Percentiles rank a stretch among this genome's conserved stretches.
These are phyloP conservation scores for Drosophila leontia DNA, from an alignment of 1,140 invertebrate species.

Conservation along the genomic window DNA sequence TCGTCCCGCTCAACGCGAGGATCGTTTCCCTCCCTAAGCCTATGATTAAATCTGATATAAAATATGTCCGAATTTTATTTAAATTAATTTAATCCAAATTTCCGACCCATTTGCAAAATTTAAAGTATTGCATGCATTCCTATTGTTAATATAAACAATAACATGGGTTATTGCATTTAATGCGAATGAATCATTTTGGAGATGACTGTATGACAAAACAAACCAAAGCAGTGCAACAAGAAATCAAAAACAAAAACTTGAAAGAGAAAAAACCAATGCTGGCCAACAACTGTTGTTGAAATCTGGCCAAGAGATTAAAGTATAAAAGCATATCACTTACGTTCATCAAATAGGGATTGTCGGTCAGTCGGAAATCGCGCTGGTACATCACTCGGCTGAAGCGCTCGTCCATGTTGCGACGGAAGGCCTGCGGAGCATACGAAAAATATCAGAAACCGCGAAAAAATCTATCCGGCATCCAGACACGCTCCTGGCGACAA, in stretches of 20 bases:
- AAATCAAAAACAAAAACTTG: conserved; percentile 6
- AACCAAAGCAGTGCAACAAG: not conserved
- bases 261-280: conserved; percentile 4
- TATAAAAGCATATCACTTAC: conserved; percentile 81
- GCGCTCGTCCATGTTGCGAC: conserved; percentile 85
- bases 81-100: not conserved
- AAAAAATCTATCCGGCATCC: conserved; percentile 7
- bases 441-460: conserved; percentile 34
- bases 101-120: not conserved
- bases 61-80: not conserved
- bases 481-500: conserved; percentile 3
- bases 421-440: conserved; percentile 84
- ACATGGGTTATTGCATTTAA: not conserved
- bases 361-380: conserved; percentile 86
- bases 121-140: too few species aligned
- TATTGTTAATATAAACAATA: not conserved
- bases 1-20: not conserved
- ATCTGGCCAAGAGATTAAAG: conserved; percentile 5
- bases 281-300: not conserved
- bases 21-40: not conserved
- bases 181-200: conserved; percentile 5
- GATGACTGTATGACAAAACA: not conserved
- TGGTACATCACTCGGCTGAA: conserved; percentile 86
- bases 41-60: not conserved
- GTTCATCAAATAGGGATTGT: conserved; percentile 86